Conservation (phyloP, 2,113 vertebrate species). For the Neomonachus schauinslandi region DNA sequence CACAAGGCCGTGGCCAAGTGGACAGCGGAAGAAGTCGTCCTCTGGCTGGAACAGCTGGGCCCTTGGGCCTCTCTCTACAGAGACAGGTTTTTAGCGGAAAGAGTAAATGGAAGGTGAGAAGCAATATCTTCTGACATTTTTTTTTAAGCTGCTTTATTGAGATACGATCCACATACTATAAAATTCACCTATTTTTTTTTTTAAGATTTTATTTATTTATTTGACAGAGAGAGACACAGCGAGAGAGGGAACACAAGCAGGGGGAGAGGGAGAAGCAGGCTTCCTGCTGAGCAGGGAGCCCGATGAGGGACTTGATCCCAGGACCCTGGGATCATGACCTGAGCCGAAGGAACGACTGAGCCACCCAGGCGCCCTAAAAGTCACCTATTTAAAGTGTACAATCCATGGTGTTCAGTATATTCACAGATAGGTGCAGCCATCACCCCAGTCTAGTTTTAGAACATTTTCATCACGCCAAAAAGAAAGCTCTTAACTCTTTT, state of each 20-base stretch:
- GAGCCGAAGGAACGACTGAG: no score
- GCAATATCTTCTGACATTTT: not conserved
- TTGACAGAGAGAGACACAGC: no score
- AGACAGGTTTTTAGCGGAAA: slow-evolving; percentile 91
- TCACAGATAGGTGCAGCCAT: not conserved
- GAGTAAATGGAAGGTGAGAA: slow-evolving; percentile 95
- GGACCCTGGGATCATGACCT: no score
- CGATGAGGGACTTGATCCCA: no score
- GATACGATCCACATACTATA: no score
- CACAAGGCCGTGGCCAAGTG: slow-evolving; percentile 93
- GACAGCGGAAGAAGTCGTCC: slow-evolving; percentile 92
- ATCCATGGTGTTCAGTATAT: not conserved
- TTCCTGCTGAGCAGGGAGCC: no score
- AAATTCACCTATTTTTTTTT: not conserved
- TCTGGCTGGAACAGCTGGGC: slow-evolving; percentile 94
- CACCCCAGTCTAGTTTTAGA: not conserved
- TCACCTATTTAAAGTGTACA: not conserved
- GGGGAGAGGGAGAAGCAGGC: no score
- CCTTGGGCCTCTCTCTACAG: slow-evolving; percentile 94
- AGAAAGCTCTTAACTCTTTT: not conserved
- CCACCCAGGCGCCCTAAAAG: no score
- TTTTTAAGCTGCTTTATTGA: not conserved
- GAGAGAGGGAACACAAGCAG: no score
- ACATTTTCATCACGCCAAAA: not conserved
- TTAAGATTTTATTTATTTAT: no score